Base-by-base conservation (phyloP, 2,888 invertebrate genomes). In the Eilema caniola region DNA sequence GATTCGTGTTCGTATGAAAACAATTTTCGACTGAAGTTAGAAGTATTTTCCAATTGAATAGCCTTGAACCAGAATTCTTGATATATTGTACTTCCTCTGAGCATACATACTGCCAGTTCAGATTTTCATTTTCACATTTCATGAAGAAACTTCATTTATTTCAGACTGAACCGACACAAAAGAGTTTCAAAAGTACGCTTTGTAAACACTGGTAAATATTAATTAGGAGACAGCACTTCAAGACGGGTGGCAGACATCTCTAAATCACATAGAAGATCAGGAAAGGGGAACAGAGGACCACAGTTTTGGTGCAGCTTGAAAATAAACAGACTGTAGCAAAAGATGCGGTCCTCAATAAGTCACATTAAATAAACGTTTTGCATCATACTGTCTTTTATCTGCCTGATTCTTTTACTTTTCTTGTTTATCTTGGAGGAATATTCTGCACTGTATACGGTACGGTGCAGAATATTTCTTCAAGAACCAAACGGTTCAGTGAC, bases 111-210 rank as follows among this genome's bases (percentile, higher is more conserved):
- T 11, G 23, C n/a, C 10, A n/a, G n/a, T n/a, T n/a, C n/a, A n/a
- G n/a, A n/a, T n/a, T n/a, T n/a, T n/a, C n/a, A n/a, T n/a, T n/a
- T n/a, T n/a, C n/a, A n/a, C n/a, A n/a, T n/a, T n/a, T n/a, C n/a
- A n/a, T n/a, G n/a, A n/a, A 23, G 57, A n/a, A n/a, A 31, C 2
- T n/a, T 2, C 24, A 10, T 71, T 20, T 82, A 23, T 82, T 81
- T 47, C 82, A 81, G 81, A 65, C 62, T 73, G 1, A 70, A 75
- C 37, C 69, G 78, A 5, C 56, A 69, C 57, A 80, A 72, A 33
- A 66, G 53, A 41, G 57, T n/a, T 0, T 62, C 73, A 10, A 82
- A 76, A 63, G 69, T 74, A 0, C 69, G 73, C 60, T 62, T 74
- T 31, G 37, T 75, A 0, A 80, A 75, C 57, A 70, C 56, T 0